Base-by-base conservation (phyloP, 1,140 invertebrate genomes). In the Leptoteleia sp. region DNA sequence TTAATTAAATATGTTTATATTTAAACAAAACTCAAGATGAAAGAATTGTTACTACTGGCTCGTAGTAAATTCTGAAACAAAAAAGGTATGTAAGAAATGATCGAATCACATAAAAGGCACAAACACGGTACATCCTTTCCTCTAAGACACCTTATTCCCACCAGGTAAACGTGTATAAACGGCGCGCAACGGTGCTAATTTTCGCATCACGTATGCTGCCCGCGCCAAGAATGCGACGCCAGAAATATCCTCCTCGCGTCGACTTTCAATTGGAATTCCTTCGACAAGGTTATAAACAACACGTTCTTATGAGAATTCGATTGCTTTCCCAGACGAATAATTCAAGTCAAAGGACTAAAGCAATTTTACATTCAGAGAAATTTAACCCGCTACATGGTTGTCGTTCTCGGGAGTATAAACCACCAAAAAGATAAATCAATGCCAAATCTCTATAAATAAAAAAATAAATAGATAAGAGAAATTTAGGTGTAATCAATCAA, bases 211-310 rank as follows among this genome's bases (percentile, higher is more conserved):
- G 70, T 73, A 64, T 42, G 9, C 13, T 19, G n/a, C 43, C 33
- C 48, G n/a, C 35, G n/a, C 15, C 40, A 12, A 40, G 57, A 57
- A 64, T 73, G 70, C 50, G 38, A 64, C 57, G n/a, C n/a, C n/a
- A n/a, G n/a, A n/a, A n/a, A n/a, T n/a, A 64, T 48, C 57, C 19
- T 48, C 13, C 31, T 12, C 40, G 19, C 48, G 40, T 48, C 25
- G 55, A 73, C 70, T 73, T 57, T 62, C 70, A 73, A 73, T 73
- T 73, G 70, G 50, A 73, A 73, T 73, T 73, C 70, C 25, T 64
- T 22, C 22, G 40, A 31, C 31, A 25, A 2, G 25, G 16, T 16
- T 61, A 62, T 62, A 62, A 62, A 62, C 55, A 62, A 43, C 68
- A 62, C 68, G 62, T 62, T 72, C 37, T 72, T 72, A 29, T 57